phyloP scores from a whole-genome alignment of 1,140 invertebrate species.

The Monomorium pharaonis region DNA sequence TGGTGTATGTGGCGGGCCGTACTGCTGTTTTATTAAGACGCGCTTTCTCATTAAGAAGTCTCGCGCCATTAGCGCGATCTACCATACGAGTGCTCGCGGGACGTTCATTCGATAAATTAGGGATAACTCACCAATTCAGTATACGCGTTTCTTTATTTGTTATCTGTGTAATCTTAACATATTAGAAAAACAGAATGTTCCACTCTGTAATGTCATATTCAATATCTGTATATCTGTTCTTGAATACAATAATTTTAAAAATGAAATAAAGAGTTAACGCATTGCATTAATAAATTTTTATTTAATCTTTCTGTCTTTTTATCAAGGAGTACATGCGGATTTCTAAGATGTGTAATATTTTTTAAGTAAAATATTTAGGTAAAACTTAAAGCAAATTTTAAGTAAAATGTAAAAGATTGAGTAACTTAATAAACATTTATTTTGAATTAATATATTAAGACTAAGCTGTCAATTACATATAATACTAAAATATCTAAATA shows the following conservation, averaged over 20 bases:
- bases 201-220: neutral
- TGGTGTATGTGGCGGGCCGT: slow-evolving; percentile 64
- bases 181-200: neutral
- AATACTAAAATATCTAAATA: neutral
- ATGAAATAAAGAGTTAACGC: neutral
- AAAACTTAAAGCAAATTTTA: too few species aligned
- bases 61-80: slow-evolving; percentile 63
- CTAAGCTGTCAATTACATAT: neutral
- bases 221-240: neutral
- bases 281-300: neutral
- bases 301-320: neutral
- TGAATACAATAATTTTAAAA: neutral
- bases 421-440: neutral
- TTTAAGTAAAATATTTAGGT: neutral
- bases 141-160: neutral
- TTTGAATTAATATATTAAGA: neutral
- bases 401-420: too few species aligned
- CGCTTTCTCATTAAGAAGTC: slow-evolving; percentile 74
- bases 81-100: slow-evolving; percentile 46
- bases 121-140: slow-evolving; percentile 22
- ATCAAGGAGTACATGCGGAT: neutral
- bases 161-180: neutral
- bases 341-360: neutral
- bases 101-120: slow-evolving; percentile 68
- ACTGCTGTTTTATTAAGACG: slow-evolving; percentile 72